Evolutionary conservation across 2,797 vertebrate species (phyloP).

Genomic region (Rhinella marina): DNA sequence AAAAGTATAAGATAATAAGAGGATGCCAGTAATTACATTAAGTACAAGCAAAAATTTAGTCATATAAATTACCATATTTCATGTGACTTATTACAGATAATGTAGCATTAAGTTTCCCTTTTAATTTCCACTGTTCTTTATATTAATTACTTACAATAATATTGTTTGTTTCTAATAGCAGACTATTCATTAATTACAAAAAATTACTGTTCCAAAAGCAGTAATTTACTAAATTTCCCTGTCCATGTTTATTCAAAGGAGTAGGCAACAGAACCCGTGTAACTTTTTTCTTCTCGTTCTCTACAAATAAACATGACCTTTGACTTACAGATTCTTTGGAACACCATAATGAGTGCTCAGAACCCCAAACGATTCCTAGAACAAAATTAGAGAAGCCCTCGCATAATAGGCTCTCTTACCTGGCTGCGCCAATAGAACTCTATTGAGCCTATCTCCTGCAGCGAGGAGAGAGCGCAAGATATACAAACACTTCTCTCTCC

Average conservation of each 20-base stretch:
- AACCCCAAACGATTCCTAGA: too few species aligned
- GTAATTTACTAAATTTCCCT: slow-evolving; percentile 25
- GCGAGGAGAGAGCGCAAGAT: too few species aligned
- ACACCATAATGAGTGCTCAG: not conserved
- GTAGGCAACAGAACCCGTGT: not conserved
- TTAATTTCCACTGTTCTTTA: slow-evolving; percentile 21
- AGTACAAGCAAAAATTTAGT: not conserved
- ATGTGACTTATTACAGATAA: not conserved
- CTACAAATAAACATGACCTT: slow-evolving; percentile 24
- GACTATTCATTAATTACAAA: slow-evolving; percentile 19
- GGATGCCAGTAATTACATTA: slow-evolving; percentile 22
- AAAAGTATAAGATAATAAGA: slow-evolving; percentile 1
- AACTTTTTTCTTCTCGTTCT: not conserved
- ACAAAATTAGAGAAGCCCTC: not conserved
- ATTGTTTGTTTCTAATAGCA: slow-evolving; percentile 30
- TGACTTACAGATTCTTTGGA: slow-evolving; percentile 4
- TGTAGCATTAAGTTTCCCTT: slow-evolving; percentile 14
- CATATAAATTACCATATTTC: slow-evolving; percentile 9
- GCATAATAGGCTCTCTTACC: too few species aligned
- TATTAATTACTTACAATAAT: slow-evolving; percentile 46
- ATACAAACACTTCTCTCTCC: too few species aligned
- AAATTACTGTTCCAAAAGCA: slow-evolving; percentile 19
- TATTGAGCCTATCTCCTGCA: too few species aligned
- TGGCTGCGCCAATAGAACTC: too few species aligned
- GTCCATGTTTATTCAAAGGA: not conserved